Evolutionary conservation across 2,888 invertebrate genomes (phyloP), one percentile per base, ranked within the genome.

Genomic region (Tolmerus cingulatus): DNA sequence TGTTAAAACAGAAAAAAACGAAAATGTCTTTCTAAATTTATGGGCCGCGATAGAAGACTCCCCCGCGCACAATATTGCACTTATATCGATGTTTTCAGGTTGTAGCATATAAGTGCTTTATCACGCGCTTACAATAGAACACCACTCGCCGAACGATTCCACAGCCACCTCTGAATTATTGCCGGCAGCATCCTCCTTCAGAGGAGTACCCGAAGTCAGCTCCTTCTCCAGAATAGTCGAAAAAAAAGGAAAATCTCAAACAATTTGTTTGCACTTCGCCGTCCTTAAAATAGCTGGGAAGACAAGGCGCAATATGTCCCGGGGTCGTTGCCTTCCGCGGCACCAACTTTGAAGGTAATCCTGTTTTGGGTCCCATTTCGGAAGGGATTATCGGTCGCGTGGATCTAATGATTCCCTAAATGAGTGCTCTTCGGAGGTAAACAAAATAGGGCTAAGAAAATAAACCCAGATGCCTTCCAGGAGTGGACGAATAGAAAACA

Each of bases 351-450:
- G 66, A 82, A 82, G 57, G 57, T 82, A 66, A 82, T 82, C 82
- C 82, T 66, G 57, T 82, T 66, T 82, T 57, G 51, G 51, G 37
- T 57, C 82, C 37, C 82, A 57, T 57, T 51, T 74, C n/a, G 34
- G 37, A 85, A 85, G 85, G 85, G 85, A 85, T 85, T 85, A 85
- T 85, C 85, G 43, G 85, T 85, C 85, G 74, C 85, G 85, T 85
- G 85, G 82, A 66, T 66, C 19, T 84, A 84, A 79, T 79, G 82
- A 84, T 66, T 23, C 40, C 57, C 43, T 46, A 66, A 66, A 66
- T 66, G 19, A 66, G 79, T 46, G 79, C 79, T 27, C 57, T 37
- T 23, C 74, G 74, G 82, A 19, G n/a, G 74, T 85, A 43, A 74
- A 43, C 14, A n/a, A 85, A 43, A 34, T 23, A 74, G 8, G 40